Evolutionary conservation across 2,888 invertebrate genomes (phyloP).

Genomic region (Stenodera caucasica): DNA sequence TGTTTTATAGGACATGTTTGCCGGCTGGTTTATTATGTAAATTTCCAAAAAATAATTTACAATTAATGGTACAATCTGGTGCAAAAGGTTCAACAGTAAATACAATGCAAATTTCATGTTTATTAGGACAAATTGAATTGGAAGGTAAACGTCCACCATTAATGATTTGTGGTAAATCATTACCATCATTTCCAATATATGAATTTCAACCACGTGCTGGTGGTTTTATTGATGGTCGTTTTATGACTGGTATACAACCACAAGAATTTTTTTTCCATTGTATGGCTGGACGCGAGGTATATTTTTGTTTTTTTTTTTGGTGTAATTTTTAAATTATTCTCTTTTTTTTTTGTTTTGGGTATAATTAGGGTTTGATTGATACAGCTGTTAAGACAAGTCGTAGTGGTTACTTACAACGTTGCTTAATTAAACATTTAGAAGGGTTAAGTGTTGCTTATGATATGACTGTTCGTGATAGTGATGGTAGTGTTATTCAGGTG

Average conservation of each 20-base stretch:
- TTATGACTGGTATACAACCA: slow-evolving; percentile 97
- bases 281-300: slow-evolving; percentile 97
- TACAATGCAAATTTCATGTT: slow-evolving; percentile 97
- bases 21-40: slow-evolving; percentile 81
- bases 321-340: background rate
- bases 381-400: slow-evolving; percentile 99
- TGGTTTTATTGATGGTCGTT: slow-evolving; percentile 94
- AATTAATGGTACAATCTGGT: slow-evolving; percentile 97
- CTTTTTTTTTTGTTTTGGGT: slow-evolving; percentile 20
- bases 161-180: slow-evolving; percentile 88
- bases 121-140: slow-evolving; percentile 97
- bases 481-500: slow-evolving; percentile 87
- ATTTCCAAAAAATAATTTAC: slow-evolving; percentile 96
- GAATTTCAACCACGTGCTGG: slow-evolving; percentile 90
- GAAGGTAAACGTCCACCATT: slow-evolving; percentile 96
- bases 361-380: slow-evolving; percentile 86
- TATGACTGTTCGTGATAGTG: slow-evolving; percentile 92
- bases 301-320: slow-evolving; percentile 18
- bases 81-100: slow-evolving; percentile 99
- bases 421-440: slow-evolving; percentile 97
- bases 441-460: slow-evolving; percentile 93
- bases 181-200: slow-evolving; percentile 90
- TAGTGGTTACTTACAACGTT: slow-evolving; percentile 96
- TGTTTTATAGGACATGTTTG: slow-evolving; percentile 67
- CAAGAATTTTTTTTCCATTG: slow-evolving; percentile 99